phyloP scores from a whole-genome alignment of 2,888 invertebrate genomes.

The Rhagophthalmus giganteus region DNA sequence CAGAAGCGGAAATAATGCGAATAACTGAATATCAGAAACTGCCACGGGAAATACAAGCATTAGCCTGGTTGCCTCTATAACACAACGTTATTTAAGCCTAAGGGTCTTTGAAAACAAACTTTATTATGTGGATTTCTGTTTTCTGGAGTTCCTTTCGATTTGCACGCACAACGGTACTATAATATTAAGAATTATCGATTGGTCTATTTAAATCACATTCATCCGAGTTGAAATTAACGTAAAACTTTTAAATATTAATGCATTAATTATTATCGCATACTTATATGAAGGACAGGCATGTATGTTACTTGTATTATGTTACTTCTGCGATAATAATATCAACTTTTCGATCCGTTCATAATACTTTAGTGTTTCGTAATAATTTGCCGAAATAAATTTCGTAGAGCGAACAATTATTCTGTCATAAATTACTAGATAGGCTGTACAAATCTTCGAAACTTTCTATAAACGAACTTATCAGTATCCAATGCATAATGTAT shows the following conservation, averaged over 20 bases:
- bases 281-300: no score
- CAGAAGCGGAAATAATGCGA: conserved; percentile 16
- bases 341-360: no score
- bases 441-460: conserved; percentile 27
- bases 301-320: no score
- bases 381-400: no score
- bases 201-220: no score
- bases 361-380: no score
- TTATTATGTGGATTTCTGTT: conserved; percentile 16
- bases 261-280: no score
- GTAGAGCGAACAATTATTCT: no score
- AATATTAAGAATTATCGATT: conserved; percentile 12
- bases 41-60: conserved; percentile 16
- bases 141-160: conserved; percentile 12
- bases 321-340: no score
- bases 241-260: no score
- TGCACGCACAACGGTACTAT: conserved; percentile 11
- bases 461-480: conserved; percentile 36
- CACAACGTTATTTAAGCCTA: conserved; percentile 14
- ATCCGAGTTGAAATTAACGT: no score
- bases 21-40: conserved; percentile 18
- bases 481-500: conserved; percentile 45
- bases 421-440: conserved; percentile 30
- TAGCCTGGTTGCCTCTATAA: conserved; percentile 10
- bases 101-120: conserved; percentile 15